phyloP scores from a whole-genome alignment of 2,113 vertebrate species.

The Myotis brandtii region DNA sequence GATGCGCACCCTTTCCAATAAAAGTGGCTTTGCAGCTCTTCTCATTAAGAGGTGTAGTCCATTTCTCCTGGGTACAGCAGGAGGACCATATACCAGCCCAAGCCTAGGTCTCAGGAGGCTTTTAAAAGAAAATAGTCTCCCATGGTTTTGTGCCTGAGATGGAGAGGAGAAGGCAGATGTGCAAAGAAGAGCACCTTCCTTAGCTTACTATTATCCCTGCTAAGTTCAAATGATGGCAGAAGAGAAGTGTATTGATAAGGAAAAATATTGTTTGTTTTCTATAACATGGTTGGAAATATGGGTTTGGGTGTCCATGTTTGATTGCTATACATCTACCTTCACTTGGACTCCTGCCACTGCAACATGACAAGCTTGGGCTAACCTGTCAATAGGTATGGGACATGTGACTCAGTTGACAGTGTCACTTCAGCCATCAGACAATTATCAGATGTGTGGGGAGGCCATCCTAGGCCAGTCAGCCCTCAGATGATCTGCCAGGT shows the following conservation, averaged over 20 bases:
- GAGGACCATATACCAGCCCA: not conserved
- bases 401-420: not conserved
- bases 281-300: not conserved
- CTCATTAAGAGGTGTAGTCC: not conserved
- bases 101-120: not conserved
- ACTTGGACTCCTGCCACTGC: not conserved
- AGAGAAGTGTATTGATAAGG: not conserved
- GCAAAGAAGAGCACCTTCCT: not conserved
- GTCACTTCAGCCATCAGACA: not conserved
- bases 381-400: not conserved
- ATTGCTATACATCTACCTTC: not conserved
- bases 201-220: not conserved
- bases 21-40: not conserved
- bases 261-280: not conserved
- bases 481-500: not conserved
- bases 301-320: not conserved
- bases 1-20: not conserved
- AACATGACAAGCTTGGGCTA: not conserved
- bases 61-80: not conserved
- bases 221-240: not conserved
- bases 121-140: not conserved
- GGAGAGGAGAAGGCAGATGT: not conserved
- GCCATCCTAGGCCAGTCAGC: not conserved
- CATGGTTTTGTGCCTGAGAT: not conserved
- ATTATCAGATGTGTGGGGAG: not conserved